phyloP scores from a whole-genome alignment of 2,113 vertebrate genomes.

The Tachysurus fulvidraco region DNA sequence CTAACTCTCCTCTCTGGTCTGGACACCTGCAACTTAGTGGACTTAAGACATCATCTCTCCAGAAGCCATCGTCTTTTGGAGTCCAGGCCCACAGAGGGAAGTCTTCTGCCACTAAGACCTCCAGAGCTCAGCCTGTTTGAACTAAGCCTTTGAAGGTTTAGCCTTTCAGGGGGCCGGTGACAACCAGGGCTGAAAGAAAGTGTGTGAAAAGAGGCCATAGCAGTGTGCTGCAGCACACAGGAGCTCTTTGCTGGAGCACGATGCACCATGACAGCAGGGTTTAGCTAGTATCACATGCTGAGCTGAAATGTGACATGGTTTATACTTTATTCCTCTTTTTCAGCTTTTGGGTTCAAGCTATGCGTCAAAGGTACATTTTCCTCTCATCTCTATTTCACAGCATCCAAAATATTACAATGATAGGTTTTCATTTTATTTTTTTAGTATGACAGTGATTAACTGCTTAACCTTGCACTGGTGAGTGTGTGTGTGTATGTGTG shows the following conservation, averaged over 20 bases:
- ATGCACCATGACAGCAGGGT: neutral
- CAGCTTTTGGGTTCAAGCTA: neutral
- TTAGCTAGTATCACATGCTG: conserved; percentile 29
- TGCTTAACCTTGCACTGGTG: neutral
- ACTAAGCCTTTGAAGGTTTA: conserved; percentile 55
- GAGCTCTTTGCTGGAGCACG: conserved; percentile 30
- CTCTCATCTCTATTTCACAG: neutral
- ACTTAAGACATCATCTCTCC: conserved; percentile 43
- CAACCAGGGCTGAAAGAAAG: conserved; percentile 44
- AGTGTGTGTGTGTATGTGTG: neutral
- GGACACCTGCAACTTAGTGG: conserved; percentile 45
- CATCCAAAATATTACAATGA: conserved; percentile 6
- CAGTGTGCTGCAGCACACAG: conserved; percentile 22
- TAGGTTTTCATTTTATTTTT: conserved; percentile 15
- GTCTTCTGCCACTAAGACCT: conserved; percentile 50
- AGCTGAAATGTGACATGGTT: conserved; percentile 21
- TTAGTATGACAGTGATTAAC: conserved; percentile 11
- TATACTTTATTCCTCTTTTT: conserved; percentile 10
- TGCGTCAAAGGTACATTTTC: conserved; percentile 4
- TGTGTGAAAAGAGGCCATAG: conserved; percentile 31
- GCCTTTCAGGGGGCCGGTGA: conserved; percentile 49
- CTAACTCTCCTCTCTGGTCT: conserved; percentile 25
- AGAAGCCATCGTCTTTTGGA: conserved; percentile 42
- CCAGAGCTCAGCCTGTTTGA: conserved; percentile 55
- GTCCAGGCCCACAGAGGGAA: conserved; percentile 47